These are phyloP conservation scores for Cataglyphis hispanica DNA, from an alignment of 1,140 invertebrate species.

Conservation along the genomic window DNA sequence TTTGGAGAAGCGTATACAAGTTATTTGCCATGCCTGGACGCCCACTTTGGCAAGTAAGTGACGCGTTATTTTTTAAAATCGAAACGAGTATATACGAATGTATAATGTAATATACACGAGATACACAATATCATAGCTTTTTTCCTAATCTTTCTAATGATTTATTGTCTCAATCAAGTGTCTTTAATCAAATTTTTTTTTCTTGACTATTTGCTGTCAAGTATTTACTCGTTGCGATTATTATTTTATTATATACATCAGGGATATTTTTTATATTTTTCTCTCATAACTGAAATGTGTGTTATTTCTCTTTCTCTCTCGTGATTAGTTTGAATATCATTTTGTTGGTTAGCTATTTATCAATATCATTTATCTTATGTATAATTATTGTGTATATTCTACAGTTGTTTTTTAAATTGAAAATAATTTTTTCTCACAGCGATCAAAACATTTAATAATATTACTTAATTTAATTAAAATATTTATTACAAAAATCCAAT, in stretches of 20 bases:
- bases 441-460: not conserved
- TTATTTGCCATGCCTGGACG: conserved; percentile 81
- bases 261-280: not conserved
- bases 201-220: too few relatives aligned
- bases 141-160: not conserved
- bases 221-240: not conserved
- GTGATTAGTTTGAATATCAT: not conserved
- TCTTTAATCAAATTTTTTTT: too few relatives aligned
- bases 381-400: not conserved
- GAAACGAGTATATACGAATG: too few relatives aligned
- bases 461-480: conserved; percentile 13
- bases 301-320: too few relatives aligned
- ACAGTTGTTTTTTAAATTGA: not conserved
- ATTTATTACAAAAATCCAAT: not conserved
- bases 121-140: not conserved
- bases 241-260: conserved; percentile 7
- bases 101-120: not conserved
- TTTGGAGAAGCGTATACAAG: conserved; percentile 47
- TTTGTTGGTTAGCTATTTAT: not conserved
- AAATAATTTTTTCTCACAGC: not conserved
- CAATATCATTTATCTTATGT: too few relatives aligned
- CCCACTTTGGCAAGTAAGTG: conserved; percentile 84
- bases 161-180: too few relatives aligned
- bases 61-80: not conserved
- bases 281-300: too few relatives aligned